A percentile compares a stretch with the other conserved stretches of the same genome.
phyloP scores from a whole-genome alignment of 2,113 vertebrate genomes.

The Oncorhynchus tshawytscha region DNA sequence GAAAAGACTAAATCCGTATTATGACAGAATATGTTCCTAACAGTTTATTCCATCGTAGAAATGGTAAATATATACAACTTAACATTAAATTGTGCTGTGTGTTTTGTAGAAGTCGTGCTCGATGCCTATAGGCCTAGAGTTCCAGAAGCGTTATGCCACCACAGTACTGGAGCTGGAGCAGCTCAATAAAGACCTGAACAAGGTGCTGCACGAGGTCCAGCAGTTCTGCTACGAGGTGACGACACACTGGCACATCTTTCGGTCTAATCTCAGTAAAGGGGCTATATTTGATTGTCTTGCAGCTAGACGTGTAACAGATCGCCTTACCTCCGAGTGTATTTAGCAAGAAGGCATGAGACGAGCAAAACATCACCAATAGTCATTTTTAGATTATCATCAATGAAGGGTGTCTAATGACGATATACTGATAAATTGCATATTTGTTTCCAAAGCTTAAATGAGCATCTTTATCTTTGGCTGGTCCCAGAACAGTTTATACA shows the following conservation, averaged over 20 bases:
- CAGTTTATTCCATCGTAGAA: neutral
- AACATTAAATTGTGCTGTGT: neutral
- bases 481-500: neutral
- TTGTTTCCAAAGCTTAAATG: too few species aligned
- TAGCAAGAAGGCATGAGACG: too few species aligned
- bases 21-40: neutral
- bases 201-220: slow-evolving; percentile 94
- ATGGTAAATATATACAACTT: neutral
- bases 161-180: slow-evolving; percentile 94
- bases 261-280: neutral
- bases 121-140: slow-evolving; percentile 87
- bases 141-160: slow-evolving; percentile 93
- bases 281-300: neutral
- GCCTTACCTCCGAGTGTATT: too few species aligned
- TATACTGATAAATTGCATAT: too few species aligned
- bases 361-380: too few species aligned
- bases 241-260: neutral
- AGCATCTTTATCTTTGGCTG: neutral
- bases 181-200: slow-evolving; percentile 97
- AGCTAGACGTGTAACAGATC: too few species aligned
- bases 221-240: slow-evolving; percentile 94
- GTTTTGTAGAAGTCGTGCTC: slow-evolving; percentile 90
- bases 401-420: too few species aligned
- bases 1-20: neutral
- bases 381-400: too few species aligned